Evolutionary conservation across 2,888 invertebrate genomes (phyloP).

Genomic region (Torymus texanus): DNA sequence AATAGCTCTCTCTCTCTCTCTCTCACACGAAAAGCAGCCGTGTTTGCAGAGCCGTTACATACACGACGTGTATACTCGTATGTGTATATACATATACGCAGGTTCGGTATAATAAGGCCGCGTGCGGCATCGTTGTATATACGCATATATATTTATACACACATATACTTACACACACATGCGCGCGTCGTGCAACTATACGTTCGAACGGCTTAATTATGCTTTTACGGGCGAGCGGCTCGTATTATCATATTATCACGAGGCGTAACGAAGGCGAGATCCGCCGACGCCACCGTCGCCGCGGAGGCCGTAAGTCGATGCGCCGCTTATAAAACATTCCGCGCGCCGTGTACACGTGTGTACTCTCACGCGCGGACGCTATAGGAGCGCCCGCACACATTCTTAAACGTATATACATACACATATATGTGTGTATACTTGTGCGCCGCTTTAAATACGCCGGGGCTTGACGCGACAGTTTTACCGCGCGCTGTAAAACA

Average conservation of each 20-base stretch:
- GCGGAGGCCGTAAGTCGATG: slow-evolving; percentile 33
- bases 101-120: no score
- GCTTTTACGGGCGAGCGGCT: slow-evolving; percentile 42
- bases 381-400: neutral
- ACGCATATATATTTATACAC: neutral
- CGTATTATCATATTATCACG: slow-evolving; percentile 50
- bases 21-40: no score
- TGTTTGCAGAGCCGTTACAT: no score
- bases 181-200: neutral
- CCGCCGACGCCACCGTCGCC: neutral
- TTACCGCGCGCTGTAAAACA: slow-evolving; percentile 74
- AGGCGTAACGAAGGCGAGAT: slow-evolving; percentile 45
- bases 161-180: neutral
- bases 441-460: slow-evolving; percentile 64
- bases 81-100: no score
- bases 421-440: neutral
- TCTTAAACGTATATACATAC: neutral
- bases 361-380: no score
- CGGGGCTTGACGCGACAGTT: slow-evolving; percentile 70
- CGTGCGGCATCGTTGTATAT: no score
- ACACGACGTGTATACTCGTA: no score
- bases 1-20: no score
- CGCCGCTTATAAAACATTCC: slow-evolving; percentile 48
- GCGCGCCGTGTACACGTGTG: neutral
- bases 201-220: slow-evolving; percentile 40